Conservation (phyloP, 1,140 invertebrate species). For the Dendrolimus kikuchii region DNA sequence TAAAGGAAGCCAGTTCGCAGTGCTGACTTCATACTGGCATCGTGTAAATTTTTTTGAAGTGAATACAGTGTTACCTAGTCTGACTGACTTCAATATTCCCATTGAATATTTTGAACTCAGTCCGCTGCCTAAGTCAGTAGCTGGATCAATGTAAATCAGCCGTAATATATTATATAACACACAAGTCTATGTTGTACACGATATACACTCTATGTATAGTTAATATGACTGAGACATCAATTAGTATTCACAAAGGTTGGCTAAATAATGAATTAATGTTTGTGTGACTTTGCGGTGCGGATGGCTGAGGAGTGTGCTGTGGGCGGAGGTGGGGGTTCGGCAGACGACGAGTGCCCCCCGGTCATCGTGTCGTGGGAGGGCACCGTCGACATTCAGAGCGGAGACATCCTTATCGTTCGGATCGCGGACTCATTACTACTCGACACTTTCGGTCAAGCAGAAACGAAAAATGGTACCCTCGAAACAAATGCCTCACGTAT, state of each 20-base stretch:
- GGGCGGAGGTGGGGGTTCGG: constrained; percentile 31
- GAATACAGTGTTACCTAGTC: too few relatives aligned
- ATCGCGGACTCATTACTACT: constrained; percentile 75
- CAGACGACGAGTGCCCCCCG: constrained; percentile 67
- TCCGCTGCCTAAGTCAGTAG: too few relatives aligned
- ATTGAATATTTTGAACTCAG: too few relatives aligned
- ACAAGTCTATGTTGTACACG: too few relatives aligned
- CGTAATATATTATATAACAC: too few relatives aligned
- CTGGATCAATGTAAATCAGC: too few relatives aligned
- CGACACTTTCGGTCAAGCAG: constrained; percentile 43
- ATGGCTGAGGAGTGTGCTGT: constrained; percentile 71
- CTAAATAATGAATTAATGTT: constrained; percentile 33
- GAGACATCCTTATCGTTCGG: constrained; percentile 79
- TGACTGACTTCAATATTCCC: too few relatives aligned
- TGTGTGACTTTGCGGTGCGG: constrained; percentile 53
- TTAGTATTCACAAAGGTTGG: constrained; percentile 20
- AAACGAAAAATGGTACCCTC: constrained; percentile 32
- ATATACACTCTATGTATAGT: too few relatives aligned
- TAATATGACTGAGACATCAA: constrained; percentile 4
- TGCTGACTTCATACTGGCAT: too few relatives aligned
- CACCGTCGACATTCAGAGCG: constrained; percentile 76
- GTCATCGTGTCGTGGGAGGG: constrained; percentile 76
- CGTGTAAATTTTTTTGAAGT: too few relatives aligned
- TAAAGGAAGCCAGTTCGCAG: too few relatives aligned
- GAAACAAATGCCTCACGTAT: constrained; percentile 34